Percentiles rank a stretch among this genome's conserved stretches.
Evolutionary conservation across 2,888 invertebrate genomes (phyloP).

Genomic region (Prosopocoilus inquinatus): DNA sequence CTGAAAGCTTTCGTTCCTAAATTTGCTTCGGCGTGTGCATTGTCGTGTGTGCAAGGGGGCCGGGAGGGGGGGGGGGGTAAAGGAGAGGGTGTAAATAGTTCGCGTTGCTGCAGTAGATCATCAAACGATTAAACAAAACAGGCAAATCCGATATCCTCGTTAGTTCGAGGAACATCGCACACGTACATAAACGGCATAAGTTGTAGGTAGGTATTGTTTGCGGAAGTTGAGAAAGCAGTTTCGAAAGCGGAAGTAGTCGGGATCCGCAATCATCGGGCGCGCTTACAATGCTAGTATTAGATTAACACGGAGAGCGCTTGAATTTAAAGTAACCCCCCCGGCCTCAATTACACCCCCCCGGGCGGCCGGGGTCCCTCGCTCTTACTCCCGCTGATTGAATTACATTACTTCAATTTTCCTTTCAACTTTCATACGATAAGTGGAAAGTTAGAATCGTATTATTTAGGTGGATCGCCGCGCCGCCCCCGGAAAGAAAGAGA

Average conservation of each 20-base stretch:
- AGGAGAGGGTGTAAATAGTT: too few species aligned
- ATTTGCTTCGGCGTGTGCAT: too few species aligned
- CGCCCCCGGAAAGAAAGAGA: not conserved
- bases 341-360: slow-evolving; percentile 6
- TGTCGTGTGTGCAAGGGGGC: too few species aligned
- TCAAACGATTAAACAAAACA: not conserved
- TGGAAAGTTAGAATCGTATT: slow-evolving; percentile 33
- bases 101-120: not conserved
- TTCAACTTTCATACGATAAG: slow-evolving; percentile 29
- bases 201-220: slow-evolving; percentile 37
- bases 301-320: slow-evolving; percentile 10
- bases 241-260: slow-evolving; percentile 32
- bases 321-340: slow-evolving; percentile 11
- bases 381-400: slow-evolving; percentile 29
- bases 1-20: too few species aligned
- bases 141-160: not conserved
- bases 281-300: slow-evolving; percentile 1
- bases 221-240: slow-evolving; percentile 34
- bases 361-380: not conserved
- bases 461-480: slow-evolving; percentile 12
- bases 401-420: slow-evolving; percentile 28
- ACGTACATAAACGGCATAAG: slow-evolving; percentile 30
- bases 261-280: slow-evolving; percentile 35
- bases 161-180: not conserved
- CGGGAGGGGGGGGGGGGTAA: too few species aligned